Evolutionary conservation across 2,888 invertebrate species (phyloP).

Genomic region (Uloborus plumipes): DNA sequence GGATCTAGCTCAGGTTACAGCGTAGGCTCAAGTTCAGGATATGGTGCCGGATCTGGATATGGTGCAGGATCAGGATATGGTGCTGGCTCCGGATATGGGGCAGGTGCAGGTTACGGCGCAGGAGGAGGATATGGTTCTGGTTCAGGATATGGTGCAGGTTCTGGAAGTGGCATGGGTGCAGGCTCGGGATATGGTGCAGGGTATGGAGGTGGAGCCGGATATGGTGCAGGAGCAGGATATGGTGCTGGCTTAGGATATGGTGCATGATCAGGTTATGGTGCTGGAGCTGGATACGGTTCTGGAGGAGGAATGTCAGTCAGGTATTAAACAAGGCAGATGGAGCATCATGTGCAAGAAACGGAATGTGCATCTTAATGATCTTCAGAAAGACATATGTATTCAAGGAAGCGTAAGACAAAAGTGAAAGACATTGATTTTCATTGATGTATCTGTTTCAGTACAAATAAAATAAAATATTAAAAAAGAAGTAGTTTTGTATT

Average conservation of each 20-base stretch:
- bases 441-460: too few relatives aligned
- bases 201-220: background rate
- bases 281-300: too few relatives aligned
- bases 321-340: too few relatives aligned
- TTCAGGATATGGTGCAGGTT: background rate
- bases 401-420: too few relatives aligned
- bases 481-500: too few relatives aligned
- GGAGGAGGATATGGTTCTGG: background rate
- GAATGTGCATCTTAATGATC: too few relatives aligned
- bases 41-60: background rate
- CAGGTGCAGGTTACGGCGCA: background rate
- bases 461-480: too few relatives aligned
- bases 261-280: background rate
- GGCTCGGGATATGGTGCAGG: background rate
- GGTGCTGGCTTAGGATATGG: too few relatives aligned
- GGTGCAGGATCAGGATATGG: conserved; percentile 10
- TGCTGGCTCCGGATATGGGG: background rate
- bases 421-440: too few relatives aligned
- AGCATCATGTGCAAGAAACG: too few relatives aligned
- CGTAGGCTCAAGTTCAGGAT: background rate
- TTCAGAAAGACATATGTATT: too few relatives aligned
- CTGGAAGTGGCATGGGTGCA: background rate
- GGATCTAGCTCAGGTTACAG: background rate
- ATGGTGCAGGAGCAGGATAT: background rate
- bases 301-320: too few relatives aligned